A percentile compares a stretch with the other conserved stretches of the same genome.
Evolutionary conservation across 2,888 invertebrate species (phyloP).

Genomic region (Rhyacophila evoluta): DNA sequence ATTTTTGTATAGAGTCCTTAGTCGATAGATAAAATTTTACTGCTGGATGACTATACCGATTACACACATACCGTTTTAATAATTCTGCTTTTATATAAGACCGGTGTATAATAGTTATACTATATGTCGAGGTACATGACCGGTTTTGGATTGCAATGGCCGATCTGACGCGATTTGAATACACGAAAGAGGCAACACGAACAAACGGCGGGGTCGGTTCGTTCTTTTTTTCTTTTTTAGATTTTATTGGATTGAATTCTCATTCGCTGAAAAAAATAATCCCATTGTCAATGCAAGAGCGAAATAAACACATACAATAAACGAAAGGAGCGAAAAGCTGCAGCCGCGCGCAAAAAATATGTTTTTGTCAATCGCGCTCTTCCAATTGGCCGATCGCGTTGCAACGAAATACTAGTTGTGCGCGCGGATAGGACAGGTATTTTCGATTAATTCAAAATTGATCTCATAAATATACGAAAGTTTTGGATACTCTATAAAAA

Average conservation of each 20-base stretch:
- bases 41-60: too few relatives aligned
- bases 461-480: background rate
- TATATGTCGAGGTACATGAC: slow-evolving; percentile 3
- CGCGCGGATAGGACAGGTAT: background rate
- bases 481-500: background rate
- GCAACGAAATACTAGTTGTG: slow-evolving; percentile 28
- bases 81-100: background rate
- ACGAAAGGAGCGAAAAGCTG: slow-evolving; percentile 31
- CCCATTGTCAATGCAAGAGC: slow-evolving; percentile 28
- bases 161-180: slow-evolving; percentile 28
- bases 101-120: too few relatives aligned
- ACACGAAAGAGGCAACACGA: slow-evolving; percentile 27
- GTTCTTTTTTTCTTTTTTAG: slow-evolving; percentile 37
- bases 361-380: slow-evolving; percentile 42
- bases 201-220: slow-evolving; percentile 17
- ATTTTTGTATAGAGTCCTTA: too few relatives aligned
- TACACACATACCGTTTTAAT: too few relatives aligned
- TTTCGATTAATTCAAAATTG: slow-evolving; percentile 16
- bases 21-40: too few relatives aligned
- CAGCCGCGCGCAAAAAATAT: slow-evolving; percentile 38
- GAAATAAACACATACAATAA: slow-evolving; percentile 40
- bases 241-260: slow-evolving; percentile 42
- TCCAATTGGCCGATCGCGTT: slow-evolving; percentile 45
- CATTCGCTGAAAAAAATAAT: slow-evolving; percentile 39
- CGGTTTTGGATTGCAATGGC: slow-evolving; percentile 23